Evolutionary conservation across 2,888 invertebrate species (phyloP).

Genomic region (Mamestra brassicae): DNA sequence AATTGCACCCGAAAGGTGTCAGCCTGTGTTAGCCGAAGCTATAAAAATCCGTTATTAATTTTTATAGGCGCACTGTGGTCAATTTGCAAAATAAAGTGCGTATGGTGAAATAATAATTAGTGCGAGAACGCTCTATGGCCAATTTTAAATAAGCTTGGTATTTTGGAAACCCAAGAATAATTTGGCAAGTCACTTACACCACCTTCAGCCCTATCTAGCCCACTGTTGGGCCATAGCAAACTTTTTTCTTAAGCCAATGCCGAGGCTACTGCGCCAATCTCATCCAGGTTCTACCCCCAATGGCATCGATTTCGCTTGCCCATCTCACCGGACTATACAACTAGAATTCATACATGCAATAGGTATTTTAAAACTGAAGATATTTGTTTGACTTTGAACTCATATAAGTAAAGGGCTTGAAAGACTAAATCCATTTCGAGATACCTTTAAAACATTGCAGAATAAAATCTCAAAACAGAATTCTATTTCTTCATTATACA

Average conservation of each 20-base stretch:
- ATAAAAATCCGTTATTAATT: conserved; percentile 62
- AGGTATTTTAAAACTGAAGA: too few species aligned
- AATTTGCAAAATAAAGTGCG: conserved; percentile 49
- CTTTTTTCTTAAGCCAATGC: neutral
- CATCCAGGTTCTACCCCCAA: neutral
- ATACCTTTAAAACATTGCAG: neutral
- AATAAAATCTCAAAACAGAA: neutral
- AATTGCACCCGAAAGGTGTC: conserved; percentile 36
- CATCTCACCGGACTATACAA: neutral
- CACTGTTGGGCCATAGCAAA: neutral
- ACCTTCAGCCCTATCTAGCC: neutral
- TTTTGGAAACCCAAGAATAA: too few species aligned
- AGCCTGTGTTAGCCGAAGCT: conserved; percentile 32
- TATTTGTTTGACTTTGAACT: neutral
- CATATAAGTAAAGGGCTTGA: neutral
- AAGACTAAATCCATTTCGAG: neutral
- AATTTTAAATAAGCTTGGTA: conserved; percentile 45
- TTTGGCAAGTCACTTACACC: too few species aligned
- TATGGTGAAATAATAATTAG: conserved; percentile 53
- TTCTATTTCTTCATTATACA: neutral
- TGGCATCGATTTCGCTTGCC: neutral
- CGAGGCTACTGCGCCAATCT: neutral
- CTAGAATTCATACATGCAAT: too few species aligned
- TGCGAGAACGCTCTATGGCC: conserved; percentile 40
- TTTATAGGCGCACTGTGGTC: conserved; percentile 54